Evolutionary conservation across 92 coral and sea anemone species (phyloP).

Genomic region (Nematostella vectensis): DNA sequence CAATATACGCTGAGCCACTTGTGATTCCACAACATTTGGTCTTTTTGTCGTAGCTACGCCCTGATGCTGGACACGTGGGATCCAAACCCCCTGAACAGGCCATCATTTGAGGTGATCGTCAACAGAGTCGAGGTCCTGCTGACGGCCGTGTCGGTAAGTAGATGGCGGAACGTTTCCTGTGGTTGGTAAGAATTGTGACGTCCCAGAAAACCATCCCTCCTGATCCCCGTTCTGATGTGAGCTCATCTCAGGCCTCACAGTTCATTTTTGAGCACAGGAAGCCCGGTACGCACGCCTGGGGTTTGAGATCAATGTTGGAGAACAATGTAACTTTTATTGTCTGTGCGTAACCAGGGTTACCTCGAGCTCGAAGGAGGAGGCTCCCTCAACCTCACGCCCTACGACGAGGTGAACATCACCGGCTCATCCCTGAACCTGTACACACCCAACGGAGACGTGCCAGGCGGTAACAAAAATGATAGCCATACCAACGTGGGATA

Average conservation of each 20-base stretch:
- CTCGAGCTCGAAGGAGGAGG: conserved; percentile 18
- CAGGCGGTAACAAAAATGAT: not conserved
- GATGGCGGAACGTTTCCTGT: too few species aligned
- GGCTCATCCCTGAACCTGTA: not conserved
- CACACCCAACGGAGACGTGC: conserved; percentile 1
- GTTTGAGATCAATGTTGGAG: too few species aligned
- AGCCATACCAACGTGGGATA: not conserved
- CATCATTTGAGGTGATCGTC: conserved; percentile 37
- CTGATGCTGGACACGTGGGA: conserved; percentile 50
- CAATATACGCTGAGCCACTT: too few species aligned
- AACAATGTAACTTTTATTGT: too few species aligned
- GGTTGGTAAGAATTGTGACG: too few species aligned
- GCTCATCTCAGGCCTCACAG: too few species aligned
- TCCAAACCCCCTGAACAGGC: conserved; percentile 46
- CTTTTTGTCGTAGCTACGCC: too few species aligned
- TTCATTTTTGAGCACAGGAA: too few species aligned
- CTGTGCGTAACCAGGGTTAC: conserved; percentile 10
- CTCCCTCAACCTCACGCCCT: not conserved
- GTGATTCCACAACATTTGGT: too few species aligned
- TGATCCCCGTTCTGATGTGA: too few species aligned
- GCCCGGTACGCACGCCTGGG: too few species aligned
- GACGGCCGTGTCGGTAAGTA: conserved; percentile 34
- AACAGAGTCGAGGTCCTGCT: conserved; percentile 24
- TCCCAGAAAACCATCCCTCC: too few species aligned
- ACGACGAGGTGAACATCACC: conserved; percentile 18